phyloP scores from a whole-genome alignment of 1,140 invertebrate species.

The Belonocnema kinseyi region DNA sequence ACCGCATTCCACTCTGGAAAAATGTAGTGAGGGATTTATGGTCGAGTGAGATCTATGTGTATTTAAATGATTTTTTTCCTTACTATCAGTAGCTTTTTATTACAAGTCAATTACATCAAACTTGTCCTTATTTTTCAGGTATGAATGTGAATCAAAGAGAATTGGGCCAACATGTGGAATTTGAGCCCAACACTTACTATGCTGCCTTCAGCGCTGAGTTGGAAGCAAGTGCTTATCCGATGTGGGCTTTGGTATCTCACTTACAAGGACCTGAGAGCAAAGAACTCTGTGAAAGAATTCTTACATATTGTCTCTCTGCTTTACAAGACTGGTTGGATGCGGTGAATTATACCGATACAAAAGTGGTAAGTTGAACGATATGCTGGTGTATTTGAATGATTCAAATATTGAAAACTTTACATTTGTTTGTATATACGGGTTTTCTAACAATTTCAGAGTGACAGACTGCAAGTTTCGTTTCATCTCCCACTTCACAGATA shows the following conservation, averaged over 20 bases:
- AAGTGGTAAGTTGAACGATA: constrained; percentile 77
- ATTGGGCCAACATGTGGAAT: constrained; percentile 94
- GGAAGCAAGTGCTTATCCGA: constrained; percentile 96
- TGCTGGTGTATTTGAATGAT: constrained; percentile 25
- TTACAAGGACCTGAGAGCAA: constrained; percentile 84
- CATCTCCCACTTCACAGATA: constrained; percentile 97
- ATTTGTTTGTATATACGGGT: constrained; percentile 33
- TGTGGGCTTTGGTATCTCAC: constrained; percentile 96
- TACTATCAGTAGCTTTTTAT: too few species aligned
- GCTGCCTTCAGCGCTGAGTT: constrained; percentile 97
- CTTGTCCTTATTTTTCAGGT: constrained; percentile 75
- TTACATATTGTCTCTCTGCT: constrained; percentile 84
- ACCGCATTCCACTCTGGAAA: too few species aligned
- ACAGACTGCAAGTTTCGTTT: constrained; percentile 92
- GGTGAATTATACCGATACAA: constrained; percentile 83
- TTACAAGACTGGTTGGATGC: constrained; percentile 91
- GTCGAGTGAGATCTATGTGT: too few species aligned
- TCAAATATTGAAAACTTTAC: neutral
- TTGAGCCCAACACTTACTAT: constrained; percentile 97
- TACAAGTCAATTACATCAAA: too few species aligned
- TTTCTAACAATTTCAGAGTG: constrained; percentile 77
- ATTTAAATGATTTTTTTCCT: too few species aligned
- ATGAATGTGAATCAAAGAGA: constrained; percentile 97
- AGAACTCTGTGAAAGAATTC: constrained; percentile 83
- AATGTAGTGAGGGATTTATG: too few species aligned